Conservation (phyloP, 2,888 invertebrate species). For the Mesoligia furuncula region DNA sequence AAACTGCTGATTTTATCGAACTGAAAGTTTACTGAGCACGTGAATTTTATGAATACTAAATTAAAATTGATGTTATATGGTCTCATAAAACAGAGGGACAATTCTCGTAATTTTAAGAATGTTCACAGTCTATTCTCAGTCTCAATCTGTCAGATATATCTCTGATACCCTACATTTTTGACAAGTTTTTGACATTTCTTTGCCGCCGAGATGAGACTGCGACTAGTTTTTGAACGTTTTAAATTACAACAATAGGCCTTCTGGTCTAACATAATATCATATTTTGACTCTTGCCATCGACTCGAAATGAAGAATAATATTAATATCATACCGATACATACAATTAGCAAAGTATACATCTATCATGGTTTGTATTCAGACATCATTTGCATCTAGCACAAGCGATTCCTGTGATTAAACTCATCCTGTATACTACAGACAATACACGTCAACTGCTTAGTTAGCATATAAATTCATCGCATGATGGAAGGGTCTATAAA, state of each 20-base stretch:
- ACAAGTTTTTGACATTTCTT: too few species aligned
- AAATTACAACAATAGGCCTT: too few species aligned
- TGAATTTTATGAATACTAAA: neutral
- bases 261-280: neutral
- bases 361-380: neutral
- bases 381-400: neutral
- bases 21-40: neutral
- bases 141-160: too few species aligned
- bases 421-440: neutral
- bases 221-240: too few species aligned
- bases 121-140: too few species aligned
- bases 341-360: neutral
- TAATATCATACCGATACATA: neutral
- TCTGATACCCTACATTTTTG: too few species aligned
- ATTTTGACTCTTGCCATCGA: neutral
- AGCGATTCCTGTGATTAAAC: neutral
- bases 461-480: constrained; percentile 32
- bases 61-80: neutral
- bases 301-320: neutral
- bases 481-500: neutral
- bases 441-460: constrained; percentile 24
- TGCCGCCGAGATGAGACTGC: too few species aligned
- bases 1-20: neutral
- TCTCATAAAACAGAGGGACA: too few species aligned
- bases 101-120: too few species aligned